A percentile compares a stretch with the other conserved stretches of the same genome.
Conservation (phyloP, 1,140 invertebrate species). For the Capitella teleta region DNA sequence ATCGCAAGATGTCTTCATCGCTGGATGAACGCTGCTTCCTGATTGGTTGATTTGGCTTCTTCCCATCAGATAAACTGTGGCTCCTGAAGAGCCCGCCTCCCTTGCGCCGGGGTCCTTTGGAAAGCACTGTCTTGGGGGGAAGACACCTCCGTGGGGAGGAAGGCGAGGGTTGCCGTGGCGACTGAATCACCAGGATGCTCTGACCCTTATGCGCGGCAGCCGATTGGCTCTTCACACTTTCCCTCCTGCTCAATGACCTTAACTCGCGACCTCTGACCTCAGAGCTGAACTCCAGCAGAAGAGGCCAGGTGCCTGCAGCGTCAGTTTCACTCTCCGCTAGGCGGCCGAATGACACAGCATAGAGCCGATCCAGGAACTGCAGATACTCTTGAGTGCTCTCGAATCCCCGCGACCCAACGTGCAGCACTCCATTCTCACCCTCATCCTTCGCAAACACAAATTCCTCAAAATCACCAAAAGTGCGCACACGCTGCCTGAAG, state of each 20-base stretch:
- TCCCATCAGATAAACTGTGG: too few species aligned
- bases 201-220: too few species aligned
- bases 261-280: constrained; percentile 25
- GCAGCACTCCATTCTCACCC: constrained; percentile 13
- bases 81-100: too few species aligned
- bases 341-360: constrained; percentile 27
- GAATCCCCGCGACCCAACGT: constrained; percentile 32
- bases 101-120: too few species aligned
- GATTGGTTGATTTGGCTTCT: too few species aligned
- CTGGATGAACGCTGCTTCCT: too few species aligned
- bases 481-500: constrained; percentile 26
- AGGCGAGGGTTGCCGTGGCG: background rate
- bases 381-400: constrained; percentile 31
- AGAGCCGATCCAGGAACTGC: constrained; percentile 36
- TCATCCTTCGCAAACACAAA: constrained; percentile 22
- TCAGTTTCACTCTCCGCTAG: too few species aligned
- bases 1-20: too few species aligned
- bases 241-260: constrained; percentile 9
- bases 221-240: background rate
- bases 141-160: background rate
- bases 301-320: constrained; percentile 16
- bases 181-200: background rate
- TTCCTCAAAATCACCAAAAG: constrained; percentile 28
- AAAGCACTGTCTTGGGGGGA: background rate
- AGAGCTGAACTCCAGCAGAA: constrained; percentile 23